Evolutionary conservation across 2,888 invertebrate species (phyloP).

Genomic region (Lycocerus yunnanus): DNA sequence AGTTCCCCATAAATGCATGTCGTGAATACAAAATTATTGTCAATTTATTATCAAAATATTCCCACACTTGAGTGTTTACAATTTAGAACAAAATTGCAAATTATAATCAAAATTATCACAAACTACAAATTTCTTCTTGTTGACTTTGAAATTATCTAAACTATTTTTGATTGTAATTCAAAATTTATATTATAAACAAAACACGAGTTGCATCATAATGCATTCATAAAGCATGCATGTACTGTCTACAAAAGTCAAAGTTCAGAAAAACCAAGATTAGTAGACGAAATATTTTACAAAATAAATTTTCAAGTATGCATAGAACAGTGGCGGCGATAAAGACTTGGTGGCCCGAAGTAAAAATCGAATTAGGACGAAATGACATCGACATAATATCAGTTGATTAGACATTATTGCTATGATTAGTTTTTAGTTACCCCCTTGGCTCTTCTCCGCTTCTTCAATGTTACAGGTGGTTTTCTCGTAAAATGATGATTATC

Average conservation of each 20-base stretch:
- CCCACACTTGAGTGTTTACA: not conserved
- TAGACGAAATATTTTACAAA: not conserved
- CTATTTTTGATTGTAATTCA: not conserved
- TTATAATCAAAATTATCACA: not conserved
- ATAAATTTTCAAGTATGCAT: not conserved
- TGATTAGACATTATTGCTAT: no score
- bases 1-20: no score
- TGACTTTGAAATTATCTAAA: not conserved
- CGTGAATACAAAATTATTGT: not conserved
- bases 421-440: no score
- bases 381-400: no score
- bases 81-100: not conserved
- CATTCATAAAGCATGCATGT: not conserved
- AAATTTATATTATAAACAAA: not conserved
- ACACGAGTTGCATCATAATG: not conserved
- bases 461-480: not conserved
- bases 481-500: not conserved
- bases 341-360: no score
- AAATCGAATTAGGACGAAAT: no score
- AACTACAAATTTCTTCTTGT: not conserved
- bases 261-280: not conserved
- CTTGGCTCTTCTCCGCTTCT: no score
- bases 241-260: no score
- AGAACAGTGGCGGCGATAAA: no score
- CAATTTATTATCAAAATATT: not conserved